Evolutionary conservation across 2,113 vertebrate species (phyloP), one percentile per base, ranked within the genome.

Genomic region (Taurulus bubalis): DNA sequence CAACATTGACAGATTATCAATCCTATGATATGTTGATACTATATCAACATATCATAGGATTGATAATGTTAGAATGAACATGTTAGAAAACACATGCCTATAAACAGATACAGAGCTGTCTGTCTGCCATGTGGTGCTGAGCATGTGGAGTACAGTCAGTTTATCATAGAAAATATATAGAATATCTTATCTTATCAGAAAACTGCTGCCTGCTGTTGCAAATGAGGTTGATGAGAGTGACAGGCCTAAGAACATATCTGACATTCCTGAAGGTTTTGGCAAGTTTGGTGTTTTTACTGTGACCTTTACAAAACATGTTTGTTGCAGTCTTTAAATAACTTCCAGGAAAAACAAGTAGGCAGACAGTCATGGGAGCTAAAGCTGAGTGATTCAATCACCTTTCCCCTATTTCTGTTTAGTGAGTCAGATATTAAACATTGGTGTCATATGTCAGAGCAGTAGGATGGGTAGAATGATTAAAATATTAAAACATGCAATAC

Each of bases 351-450:
- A 66, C 26, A 45, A 24, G 14, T 40, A 36, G 62, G 3, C 9
- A 59, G 9, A 34, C n/a, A 15, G 16, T 76, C 30, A 16, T 47
- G 20, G 34, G 14, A 22, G 20, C 66, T 72, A 22, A 67, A 74
- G 34, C 30, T 12, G 60, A 34, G 1, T 5, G 38, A 64, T 72
- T 77, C n/a, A 73, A 4, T 77, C 72, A 55, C 14, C 76, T 53
- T 34, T 22, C 15, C 28, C 18, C 42, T 83, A 66, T 63, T 68
- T 68, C 38, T 80, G 72, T 47, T 30, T 18, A 1, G 22, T 74
- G 58, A 74, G 64, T 74, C 59, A 82, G 62, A 66, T 55, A 58
- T 71, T 49, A 26, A 75, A 32, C 40, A 67, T 30, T 45, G 24
- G 56, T 30, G 45, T 67, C 24, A 71, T 40, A 8, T 67, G 53